Percentiles rank a stretch among this genome's conserved stretches.
These are phyloP conservation scores for Neogale vison DNA, from an alignment of 2,113 vertebrate genomes.

Conservation along the genomic window DNA sequence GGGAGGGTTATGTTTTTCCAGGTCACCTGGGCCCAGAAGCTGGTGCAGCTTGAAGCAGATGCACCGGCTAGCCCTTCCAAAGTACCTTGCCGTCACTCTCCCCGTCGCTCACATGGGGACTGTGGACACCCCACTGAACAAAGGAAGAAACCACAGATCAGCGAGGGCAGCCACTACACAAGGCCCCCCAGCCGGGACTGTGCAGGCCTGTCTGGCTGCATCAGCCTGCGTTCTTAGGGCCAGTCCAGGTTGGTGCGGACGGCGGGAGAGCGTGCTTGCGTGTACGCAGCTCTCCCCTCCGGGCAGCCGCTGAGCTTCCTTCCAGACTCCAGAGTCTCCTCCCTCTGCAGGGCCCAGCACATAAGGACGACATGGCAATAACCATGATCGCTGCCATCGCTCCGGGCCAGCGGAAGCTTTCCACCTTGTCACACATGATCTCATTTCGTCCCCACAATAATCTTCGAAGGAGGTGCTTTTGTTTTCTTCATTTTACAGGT, in stretches of 20 bases:
- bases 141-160: neutral
- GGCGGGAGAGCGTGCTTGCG: accelerated
- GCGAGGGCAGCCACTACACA: neutral
- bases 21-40: neutral
- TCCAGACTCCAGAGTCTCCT: neutral
- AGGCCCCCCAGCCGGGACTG: neutral
- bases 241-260: neutral
- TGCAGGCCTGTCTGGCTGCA: neutral
- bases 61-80: neutral
- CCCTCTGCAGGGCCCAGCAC: neutral
- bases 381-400: accelerated
- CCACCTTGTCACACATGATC: neutral
- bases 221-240: neutral
- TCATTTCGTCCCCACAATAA: neutral
- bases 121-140: no score
- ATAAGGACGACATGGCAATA: accelerated
- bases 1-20: no score
- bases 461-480: neutral
- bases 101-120: neutral
- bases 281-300: neutral
- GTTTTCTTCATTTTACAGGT: neutral
- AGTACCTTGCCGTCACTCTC: neutral
- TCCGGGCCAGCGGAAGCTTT: no score
- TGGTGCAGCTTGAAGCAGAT: neutral
- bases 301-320: neutral